Percentiles rank a stretch among this genome's conserved stretches.
phyloP scores from a whole-genome alignment of 2,888 invertebrate species.

The Eueremaeus valkanovi region DNA sequence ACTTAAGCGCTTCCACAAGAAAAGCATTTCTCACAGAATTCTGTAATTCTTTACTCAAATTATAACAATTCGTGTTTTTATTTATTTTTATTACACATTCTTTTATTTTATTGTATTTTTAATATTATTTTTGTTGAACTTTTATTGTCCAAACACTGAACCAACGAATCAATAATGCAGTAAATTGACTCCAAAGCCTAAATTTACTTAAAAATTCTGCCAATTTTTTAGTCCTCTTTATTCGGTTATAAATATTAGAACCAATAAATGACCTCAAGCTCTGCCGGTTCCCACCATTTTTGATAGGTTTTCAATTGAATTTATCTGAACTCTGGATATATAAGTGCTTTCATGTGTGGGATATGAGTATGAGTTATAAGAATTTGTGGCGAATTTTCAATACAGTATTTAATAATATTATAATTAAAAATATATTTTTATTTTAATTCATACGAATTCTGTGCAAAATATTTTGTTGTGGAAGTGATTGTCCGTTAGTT shows the following conservation, averaged over 20 bases:
- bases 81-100: no score
- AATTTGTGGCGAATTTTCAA: not conserved
- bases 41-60: no score
- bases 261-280: no score
- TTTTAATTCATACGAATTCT: not conserved
- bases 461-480: not conserved
- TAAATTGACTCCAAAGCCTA: no score
- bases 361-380: not conserved
- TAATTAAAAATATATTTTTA: no score
- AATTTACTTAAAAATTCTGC: no score
- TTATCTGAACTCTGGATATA: no score
- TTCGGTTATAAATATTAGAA: not conserved
- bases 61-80: no score
- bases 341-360: not conserved
- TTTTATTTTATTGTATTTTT: not conserved
- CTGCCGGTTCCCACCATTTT: not conserved
- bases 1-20: not conserved
- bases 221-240: no score
- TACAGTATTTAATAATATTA: not conserved
- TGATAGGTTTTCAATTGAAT: not conserved
- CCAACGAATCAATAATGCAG: no score
- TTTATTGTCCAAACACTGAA: no score
- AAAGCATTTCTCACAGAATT: constrained; percentile 5
- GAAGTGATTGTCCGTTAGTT: not conserved
- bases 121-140: no score